Base-by-base conservation (phyloP, 2,113 vertebrate genomes). In the Dromas ardeola region DNA sequence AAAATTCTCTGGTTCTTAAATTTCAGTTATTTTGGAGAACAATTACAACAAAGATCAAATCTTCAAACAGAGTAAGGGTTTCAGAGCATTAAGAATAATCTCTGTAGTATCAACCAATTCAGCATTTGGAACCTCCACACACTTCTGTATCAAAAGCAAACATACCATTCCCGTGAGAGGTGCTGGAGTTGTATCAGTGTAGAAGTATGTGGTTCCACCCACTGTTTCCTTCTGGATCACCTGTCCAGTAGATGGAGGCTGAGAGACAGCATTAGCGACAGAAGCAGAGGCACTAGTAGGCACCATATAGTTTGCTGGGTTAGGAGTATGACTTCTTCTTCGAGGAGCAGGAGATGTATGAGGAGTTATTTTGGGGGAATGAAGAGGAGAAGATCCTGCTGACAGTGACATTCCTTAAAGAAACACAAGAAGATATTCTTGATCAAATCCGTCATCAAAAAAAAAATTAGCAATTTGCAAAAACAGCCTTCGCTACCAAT, bases 141-240 rank as follows among this genome's bases (percentile, higher is more conserved):
- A 36, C 15, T 5, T 71, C n/a, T 27, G 6, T 5, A 43, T 26
- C 18, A 9, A 91, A 84, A 55, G 49, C 8, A 90, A 74, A 93
- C 98, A 13, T 99, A 99, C 99, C 99, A 99, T 99, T 98, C 99
- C 99, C 40, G 99, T 97, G 98, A 99, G 96, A 86, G 99, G 99
- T 81, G 98, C 99, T 80, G 99, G 99, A 91, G 99, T 99, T 97
- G 99, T 99, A 95, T 99, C 99, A 26, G 99, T 99, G 97, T 99
- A 99, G 98, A 99, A 99, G 98, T 99, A 99, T 2, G 99, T 99
- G 30, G 99, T 99, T 90, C 99, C 99, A 72, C 99, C 99, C 38
- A 99, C 99, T 66, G 99, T 99, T 98, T 99, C 99, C 98, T 99
- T 99, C 98, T 99, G 99, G 90, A 99, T 99, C 73, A 99, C 98